A percentile compares a stretch with the other conserved stretches of the same genome.
These are phyloP conservation scores for Galeopterus variegatus DNA, from an alignment of 2,113 vertebrate species.

Conservation along the genomic window DNA sequence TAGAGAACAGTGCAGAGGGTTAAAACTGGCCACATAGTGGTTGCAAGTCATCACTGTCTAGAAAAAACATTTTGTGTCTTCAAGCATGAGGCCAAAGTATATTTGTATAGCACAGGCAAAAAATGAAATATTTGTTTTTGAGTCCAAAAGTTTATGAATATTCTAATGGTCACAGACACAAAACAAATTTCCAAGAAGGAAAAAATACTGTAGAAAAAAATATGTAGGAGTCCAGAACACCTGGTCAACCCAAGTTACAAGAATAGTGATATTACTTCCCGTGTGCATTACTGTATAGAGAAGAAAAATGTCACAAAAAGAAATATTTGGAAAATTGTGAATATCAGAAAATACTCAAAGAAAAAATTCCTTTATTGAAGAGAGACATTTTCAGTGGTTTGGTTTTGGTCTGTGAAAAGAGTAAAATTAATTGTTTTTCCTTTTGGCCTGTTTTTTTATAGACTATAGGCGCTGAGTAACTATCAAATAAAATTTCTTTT, in stretches of 20 bases:
- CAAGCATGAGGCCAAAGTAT: constrained; percentile 50
- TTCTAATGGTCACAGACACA: background rate
- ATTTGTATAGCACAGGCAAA: constrained; percentile 38
- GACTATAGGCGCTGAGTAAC: background rate
- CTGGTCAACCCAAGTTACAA: background rate
- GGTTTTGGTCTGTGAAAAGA: constrained; percentile 9
- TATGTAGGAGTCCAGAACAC: background rate
- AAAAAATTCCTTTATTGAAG: background rate
- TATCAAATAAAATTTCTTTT: background rate
- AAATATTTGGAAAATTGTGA: background rate
- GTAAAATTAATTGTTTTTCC: background rate
- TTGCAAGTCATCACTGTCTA: constrained; percentile 68
- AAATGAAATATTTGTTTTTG: background rate
- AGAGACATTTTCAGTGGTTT: background rate
- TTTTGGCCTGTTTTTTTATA: background rate
- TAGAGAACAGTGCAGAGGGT: constrained; percentile 51
- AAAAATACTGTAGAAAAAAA: constrained; percentile 39
- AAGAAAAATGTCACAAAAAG: background rate
- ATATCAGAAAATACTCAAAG: background rate
- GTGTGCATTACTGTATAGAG: background rate
- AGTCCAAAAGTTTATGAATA: background rate
- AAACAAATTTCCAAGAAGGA: constrained; percentile 53
- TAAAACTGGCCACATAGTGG: constrained; percentile 51
- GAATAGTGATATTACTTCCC: constrained; percentile 34
- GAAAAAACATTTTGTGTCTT: constrained; percentile 27